These are phyloP conservation scores for Fabriciana adippe DNA, from an alignment of 2,888 invertebrate species.

Conservation along the genomic window DNA sequence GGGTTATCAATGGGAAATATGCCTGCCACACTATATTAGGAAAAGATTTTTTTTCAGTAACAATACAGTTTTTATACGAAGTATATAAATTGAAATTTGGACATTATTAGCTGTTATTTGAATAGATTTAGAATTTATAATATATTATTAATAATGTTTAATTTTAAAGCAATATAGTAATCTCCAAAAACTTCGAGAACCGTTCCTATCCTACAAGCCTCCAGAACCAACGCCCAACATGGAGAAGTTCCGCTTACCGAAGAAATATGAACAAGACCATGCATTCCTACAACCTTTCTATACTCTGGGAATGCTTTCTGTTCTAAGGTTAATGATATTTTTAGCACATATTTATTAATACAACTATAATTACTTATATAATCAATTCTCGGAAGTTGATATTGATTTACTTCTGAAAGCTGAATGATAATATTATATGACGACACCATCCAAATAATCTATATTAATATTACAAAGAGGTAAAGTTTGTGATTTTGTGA, in stretches of 20 bases:
- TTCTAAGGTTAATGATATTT: constrained; percentile 54
- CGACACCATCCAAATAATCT: no score
- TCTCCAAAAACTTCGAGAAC: constrained; percentile 46
- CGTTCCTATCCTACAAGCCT: constrained; percentile 54
- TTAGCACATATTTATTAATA: not conserved
- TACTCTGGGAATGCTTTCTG: constrained; percentile 60
- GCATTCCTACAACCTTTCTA: constrained; percentile 62
- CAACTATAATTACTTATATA: not conserved
- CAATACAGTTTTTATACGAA: no score
- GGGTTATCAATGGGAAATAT: not conserved
- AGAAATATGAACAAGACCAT: constrained; percentile 61
- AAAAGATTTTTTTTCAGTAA: no score
- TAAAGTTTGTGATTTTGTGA: no score
- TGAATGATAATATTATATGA: no score
- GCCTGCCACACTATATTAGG: not conserved
- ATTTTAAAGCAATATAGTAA: constrained; percentile 53
- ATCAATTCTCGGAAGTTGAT: no score
- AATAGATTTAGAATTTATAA: no score
- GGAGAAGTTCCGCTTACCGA: constrained; percentile 56
- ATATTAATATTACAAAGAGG: no score
- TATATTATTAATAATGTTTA: no score
- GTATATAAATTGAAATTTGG: no score
- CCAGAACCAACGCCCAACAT: constrained; percentile 53
- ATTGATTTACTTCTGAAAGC: no score
- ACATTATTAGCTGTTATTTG: no score